Conservation (phyloP, 2,797 vertebrate species). For the Sternarchorhynchus goeldii region DNA sequence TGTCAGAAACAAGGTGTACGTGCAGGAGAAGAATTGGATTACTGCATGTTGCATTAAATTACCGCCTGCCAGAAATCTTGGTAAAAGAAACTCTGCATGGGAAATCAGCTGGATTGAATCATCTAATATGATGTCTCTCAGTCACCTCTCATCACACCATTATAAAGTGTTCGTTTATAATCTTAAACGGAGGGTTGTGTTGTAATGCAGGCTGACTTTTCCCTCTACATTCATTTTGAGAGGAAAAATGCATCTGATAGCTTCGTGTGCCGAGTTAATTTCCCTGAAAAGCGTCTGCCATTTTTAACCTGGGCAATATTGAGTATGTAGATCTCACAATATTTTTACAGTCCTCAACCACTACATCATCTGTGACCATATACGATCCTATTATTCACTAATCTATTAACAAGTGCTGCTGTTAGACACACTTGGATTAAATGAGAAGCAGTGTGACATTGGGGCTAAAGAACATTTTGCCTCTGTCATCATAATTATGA, state of each 20-base stretch:
- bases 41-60: not conserved
- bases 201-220: conserved; percentile 35
- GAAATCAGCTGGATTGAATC: conserved; percentile 5
- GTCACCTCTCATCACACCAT: conserved; percentile 31
- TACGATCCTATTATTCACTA: conserved; percentile 40
- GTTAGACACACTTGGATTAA: conserved; percentile 50
- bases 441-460: conserved; percentile 56
- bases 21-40: too few species aligned
- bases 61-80: not conserved
- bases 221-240: conserved; percentile 25
- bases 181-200: conserved; percentile 37
- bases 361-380: conserved; percentile 41
- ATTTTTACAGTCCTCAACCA: conserved; percentile 39
- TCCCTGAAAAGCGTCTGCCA: conserved; percentile 40
- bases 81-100: not conserved
- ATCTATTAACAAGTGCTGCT: conserved; percentile 46
- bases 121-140: not conserved
- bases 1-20: too few species aligned
- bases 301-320: conserved; percentile 42
- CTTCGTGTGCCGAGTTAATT: conserved; percentile 46
- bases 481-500: conserved; percentile 60
- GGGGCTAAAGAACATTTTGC: conserved; percentile 52
- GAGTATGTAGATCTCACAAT: conserved; percentile 39
- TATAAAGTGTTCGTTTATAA: conserved; percentile 43
- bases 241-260: conserved; percentile 42